phyloP scores from a whole-genome alignment of 2,888 invertebrate genomes.

The Clostera curtula region DNA sequence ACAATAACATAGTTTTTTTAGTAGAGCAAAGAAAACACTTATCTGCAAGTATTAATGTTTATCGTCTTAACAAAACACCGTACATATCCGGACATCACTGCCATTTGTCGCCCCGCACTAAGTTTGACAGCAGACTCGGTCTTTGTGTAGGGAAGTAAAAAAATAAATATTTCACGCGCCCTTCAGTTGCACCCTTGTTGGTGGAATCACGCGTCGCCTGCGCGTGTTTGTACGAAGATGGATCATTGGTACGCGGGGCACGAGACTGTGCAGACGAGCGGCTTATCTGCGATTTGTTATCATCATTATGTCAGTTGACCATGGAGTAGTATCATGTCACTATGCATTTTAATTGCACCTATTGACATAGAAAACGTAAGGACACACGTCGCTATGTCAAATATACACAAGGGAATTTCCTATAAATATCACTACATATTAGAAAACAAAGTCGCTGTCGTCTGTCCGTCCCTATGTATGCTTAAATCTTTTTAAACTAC shows the following conservation, averaged over 20 bases:
- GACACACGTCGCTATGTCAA: no score
- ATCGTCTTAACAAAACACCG: conserved; percentile 37
- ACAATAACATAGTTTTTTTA: no score
- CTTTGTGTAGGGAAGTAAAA: conserved; percentile 42
- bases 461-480: no score
- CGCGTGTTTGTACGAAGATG: conserved; percentile 68
- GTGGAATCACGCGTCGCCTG: conserved; percentile 70
- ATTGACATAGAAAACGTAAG: no score
- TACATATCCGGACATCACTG: conserved; percentile 32
- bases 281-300: no score
- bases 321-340: no score
- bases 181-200: conserved; percentile 58
- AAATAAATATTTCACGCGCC: conserved; percentile 63
- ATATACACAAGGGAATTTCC: no score
- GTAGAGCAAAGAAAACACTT: conserved; percentile 11
- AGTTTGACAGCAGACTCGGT: conserved; percentile 56
- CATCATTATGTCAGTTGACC: no score
- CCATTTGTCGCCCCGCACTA: conserved; percentile 45
- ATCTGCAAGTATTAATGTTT: conserved; percentile 26
- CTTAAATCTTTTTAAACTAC: no score
- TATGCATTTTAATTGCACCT: no score
- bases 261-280: conserved; percentile 27
- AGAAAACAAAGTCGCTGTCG: no score
- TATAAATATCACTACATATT: no score
- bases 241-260: conserved; percentile 55